Base-by-base conservation (phyloP, 1,140 invertebrate species). In the Drosophila kanapiae region DNA sequence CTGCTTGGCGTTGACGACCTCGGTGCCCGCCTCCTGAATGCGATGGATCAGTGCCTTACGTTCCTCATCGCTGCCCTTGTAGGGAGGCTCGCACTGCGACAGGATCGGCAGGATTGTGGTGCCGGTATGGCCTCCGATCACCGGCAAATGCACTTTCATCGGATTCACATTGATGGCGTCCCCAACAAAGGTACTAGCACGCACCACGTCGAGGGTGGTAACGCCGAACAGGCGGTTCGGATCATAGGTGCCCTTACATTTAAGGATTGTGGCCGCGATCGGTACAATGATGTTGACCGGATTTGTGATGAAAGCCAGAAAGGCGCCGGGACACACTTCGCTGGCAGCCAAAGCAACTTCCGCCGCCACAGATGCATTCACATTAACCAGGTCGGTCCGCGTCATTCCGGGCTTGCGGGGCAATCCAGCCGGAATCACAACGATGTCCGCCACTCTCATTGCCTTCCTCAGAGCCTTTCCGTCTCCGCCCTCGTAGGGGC, bases 271-370 rank as follows among this genome's bases (percentile, higher is more conserved):
- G 18, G 96, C 95, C 8, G 97, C 98, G 84, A 99, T 98, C 1
- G 99, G 99, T 9, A 99, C 98, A 60, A 98, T 98, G 43, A 97
- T 98, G 93, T 99, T 99, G 6, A 99, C 97, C 0, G 99, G 99
- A 93, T 99, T 99, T 1, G 98, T 97, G 91, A 99, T 99, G 83
- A 99, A 98, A 14, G 96, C 97, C 59, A 99, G 93, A 37, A 99
- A 95, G 18, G 99, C 98, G 82, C 98, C 97, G 14, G 99, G 99
- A 38, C 96, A 96, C 48, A 95, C 95, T 92, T 96, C 94, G 18
- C 98, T 97, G 65, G 96, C 94, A 6, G 95, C 96, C 56, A 94
- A 92, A 4, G 96, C 95, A 7, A 99, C 94, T 93, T 98, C 96
- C 8, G 96, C 94, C 1, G 99, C 98, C 91, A 99, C 98, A n/a